Conservation (phyloP, 1,140 invertebrate species). For the Druon quercuslanigerum region DNA sequence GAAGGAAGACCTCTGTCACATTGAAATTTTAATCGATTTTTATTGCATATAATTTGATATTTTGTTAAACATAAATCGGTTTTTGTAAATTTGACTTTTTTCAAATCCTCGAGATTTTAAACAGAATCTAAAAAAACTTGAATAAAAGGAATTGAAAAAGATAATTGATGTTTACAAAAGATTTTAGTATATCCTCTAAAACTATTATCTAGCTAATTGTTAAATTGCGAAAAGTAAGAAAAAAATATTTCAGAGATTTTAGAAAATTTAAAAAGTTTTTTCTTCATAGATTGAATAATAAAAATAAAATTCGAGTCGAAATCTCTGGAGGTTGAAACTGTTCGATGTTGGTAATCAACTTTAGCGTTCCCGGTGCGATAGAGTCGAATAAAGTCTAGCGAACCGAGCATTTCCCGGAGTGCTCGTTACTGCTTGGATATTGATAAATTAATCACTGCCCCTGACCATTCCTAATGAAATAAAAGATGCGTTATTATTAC, state of each 20-base stretch:
- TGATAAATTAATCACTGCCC: conserved; percentile 29
- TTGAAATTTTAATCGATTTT: too few species aligned
- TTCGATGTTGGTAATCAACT: conserved; percentile 26
- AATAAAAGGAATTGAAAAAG: too few species aligned
- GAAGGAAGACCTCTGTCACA: too few species aligned
- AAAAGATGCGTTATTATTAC: conserved; percentile 8
- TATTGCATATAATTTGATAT: too few species aligned
- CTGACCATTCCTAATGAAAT: conserved; percentile 30
- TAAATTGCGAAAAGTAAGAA: too few species aligned
- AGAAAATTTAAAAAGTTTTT: background rate
- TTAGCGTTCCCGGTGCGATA: conserved; percentile 5
- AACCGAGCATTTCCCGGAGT: conserved; percentile 21
- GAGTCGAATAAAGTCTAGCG: conserved; percentile 23
- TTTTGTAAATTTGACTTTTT: too few species aligned
- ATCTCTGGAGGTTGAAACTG: conserved; percentile 13
- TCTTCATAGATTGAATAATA: background rate
- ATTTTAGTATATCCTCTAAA: too few species aligned
- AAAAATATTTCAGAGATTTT: background rate
- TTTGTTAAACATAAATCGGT: too few species aligned
- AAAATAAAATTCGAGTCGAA: conserved; percentile 10
- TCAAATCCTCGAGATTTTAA: too few species aligned
- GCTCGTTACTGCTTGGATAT: conserved; percentile 27
- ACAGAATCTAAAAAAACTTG: too few species aligned
- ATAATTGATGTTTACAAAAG: too few species aligned
- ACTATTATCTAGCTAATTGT: too few species aligned